A percentile compares a stretch with the other conserved stretches of the same genome.
phyloP scores from a whole-genome alignment of 2,797 vertebrate species.

The Crocidura indochinensis region DNA sequence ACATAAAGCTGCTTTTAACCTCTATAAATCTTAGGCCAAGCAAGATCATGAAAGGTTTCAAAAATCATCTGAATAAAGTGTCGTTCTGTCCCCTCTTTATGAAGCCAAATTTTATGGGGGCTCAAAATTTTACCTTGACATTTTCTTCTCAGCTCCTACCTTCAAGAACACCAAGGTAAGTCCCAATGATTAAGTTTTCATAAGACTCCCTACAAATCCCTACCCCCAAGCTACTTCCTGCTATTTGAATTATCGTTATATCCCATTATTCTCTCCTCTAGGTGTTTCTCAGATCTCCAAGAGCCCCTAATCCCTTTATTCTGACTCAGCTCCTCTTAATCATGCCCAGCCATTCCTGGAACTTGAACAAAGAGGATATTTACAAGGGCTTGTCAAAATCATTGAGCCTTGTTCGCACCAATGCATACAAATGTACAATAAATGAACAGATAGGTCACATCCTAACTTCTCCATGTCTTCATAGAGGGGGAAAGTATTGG shows the following conservation, averaged over 20 bases:
- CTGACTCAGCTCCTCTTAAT: slow-evolving; percentile 70
- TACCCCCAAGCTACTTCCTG: slow-evolving; percentile 62
- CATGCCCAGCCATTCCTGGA: slow-evolving; percentile 66
- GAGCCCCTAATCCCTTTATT: slow-evolving; percentile 55
- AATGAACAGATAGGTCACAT: neutral
- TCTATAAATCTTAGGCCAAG: slow-evolving; percentile 35
- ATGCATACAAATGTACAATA: slow-evolving; percentile 32
- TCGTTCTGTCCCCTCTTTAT: neutral
- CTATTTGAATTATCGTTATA: slow-evolving; percentile 53
- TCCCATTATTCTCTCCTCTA: neutral
- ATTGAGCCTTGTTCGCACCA: slow-evolving; percentile 58
- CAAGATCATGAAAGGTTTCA: slow-evolving; percentile 33
- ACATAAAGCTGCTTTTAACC: slow-evolving; percentile 25
- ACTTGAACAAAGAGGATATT: slow-evolving; percentile 61
- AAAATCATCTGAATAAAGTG: neutral
- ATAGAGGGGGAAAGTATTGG: neutral
- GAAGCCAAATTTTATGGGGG: neutral
- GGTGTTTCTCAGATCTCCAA: slow-evolving; percentile 54
- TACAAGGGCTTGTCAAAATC: slow-evolving; percentile 58
- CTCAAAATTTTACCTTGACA: slow-evolving; percentile 37
- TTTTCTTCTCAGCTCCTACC: neutral
- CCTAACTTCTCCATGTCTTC: slow-evolving; percentile 46
- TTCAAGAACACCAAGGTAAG: neutral
- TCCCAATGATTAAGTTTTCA: slow-evolving; percentile 49
- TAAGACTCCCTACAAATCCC: slow-evolving; percentile 52